Base-by-base conservation (phyloP, 1,140 invertebrate species). In the Drosophila kanapiae region DNA sequence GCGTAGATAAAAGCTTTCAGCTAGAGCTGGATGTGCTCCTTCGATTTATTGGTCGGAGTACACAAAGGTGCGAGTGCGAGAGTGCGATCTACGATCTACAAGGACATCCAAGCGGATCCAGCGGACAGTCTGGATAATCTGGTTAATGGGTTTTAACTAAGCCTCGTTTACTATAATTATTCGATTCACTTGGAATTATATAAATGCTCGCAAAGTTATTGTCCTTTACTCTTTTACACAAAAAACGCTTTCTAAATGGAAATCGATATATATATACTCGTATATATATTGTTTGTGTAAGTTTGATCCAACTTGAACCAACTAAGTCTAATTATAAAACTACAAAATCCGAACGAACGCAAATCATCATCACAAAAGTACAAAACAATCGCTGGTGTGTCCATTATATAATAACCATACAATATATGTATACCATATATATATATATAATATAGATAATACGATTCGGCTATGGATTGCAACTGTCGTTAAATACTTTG, bases 171-270 rank as follows among this genome's bases (percentile, higher is more conserved):
- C 13, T 56, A 43, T 67, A 65, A 38, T 51, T 42, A 42, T 45
- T 51, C 62, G 27, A 38, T 58, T 58, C 65, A 58, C 56, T 38
- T 27, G 37, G 59, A 64, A 37, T 64, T 10, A 53, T 48, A 56
- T 82, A 86, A 87, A 87, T 82, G 79, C 80, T 87, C 77, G 83
- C 84, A 86, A 87, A 83, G 70, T 86, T 86, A 86, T 86, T 86
- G 83, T 86, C 83, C 69, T 80, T 86, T 71, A 84, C 82, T 81
- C 40, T 47, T 69, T 10, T 33, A 51, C 49, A 40, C 38, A 60
- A 61, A 81, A 71, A 67, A 72, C 54, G 45, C 37, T 37, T 27
- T 72, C 72, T 53, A 76, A 76, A 75, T 53, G 53, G 53, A 76
- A 76, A 76, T 56, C 38, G n/a, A 51, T 51, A 16, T 1, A 31